phyloP scores from a whole-genome alignment of 2,888 invertebrate species.

The Dicyrtomina minuta region DNA sequence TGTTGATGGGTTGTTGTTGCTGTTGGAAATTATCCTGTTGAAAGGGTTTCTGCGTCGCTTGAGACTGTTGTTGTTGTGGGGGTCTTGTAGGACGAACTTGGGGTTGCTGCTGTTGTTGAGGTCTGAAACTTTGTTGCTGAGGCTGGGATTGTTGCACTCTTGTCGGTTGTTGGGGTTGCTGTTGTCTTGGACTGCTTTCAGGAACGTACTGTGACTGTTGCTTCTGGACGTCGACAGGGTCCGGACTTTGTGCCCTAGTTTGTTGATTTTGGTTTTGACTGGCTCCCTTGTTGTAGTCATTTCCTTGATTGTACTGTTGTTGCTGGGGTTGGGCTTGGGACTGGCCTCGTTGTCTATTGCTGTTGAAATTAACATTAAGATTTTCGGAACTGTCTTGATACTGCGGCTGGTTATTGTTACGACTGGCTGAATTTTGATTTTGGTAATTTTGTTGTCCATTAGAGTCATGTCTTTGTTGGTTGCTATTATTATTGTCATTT shows the following conservation, averaged over 20 bases:
- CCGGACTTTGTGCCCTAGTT: too few relatives aligned
- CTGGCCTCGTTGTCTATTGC: slow-evolving; percentile 6
- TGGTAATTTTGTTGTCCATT: slow-evolving; percentile 1
- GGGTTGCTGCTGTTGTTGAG: slow-evolving; percentile 17
- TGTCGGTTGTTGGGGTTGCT: background rate
- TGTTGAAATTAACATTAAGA: background rate
- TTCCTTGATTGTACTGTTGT: slow-evolving; percentile 18
- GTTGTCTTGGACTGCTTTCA: background rate
- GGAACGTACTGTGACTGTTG: too few relatives aligned
- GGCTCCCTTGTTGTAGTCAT: slow-evolving; percentile 2
- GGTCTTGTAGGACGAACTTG: slow-evolving; percentile 6
- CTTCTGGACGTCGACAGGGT: background rate
- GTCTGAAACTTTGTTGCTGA: too few relatives aligned
- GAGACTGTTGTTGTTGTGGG: background rate
- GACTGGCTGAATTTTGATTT: slow-evolving; percentile 7
- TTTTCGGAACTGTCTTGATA: background rate
- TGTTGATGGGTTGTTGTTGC: background rate
- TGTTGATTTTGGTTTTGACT: background rate
- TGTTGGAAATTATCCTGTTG: background rate
- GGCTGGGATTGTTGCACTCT: background rate
- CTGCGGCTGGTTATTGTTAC: background rate
- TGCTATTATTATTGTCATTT: background rate
- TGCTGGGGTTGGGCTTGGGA: slow-evolving; percentile 10
- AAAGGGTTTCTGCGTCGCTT: slow-evolving; percentile 1
- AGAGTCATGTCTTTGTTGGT: slow-evolving; percentile 7